A percentile compares a stretch with the other conserved stretches of the same genome.
Conservation (phyloP, 2,888 invertebrate species). For the Eurytoma californica region DNA sequence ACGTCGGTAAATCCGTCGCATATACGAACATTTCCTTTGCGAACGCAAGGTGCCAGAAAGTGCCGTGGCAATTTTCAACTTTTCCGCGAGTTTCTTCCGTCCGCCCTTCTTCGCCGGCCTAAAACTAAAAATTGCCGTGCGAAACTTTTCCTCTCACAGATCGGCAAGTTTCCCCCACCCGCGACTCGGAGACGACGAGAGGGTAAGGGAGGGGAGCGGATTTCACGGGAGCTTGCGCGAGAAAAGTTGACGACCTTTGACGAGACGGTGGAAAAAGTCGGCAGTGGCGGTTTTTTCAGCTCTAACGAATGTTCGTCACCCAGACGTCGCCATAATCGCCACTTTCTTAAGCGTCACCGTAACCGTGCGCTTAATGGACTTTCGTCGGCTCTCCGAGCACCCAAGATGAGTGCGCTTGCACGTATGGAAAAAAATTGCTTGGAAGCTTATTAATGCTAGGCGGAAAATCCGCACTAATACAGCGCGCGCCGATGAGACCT, state of each 20-base stretch:
- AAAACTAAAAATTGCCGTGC: conserved; percentile 47
- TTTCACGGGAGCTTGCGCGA: conserved; percentile 30
- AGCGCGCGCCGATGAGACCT: no score
- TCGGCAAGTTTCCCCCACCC: neutral
- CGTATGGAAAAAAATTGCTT: no score
- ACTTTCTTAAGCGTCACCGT: neutral
- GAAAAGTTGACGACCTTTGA: conserved; percentile 47
- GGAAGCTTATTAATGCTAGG: no score
- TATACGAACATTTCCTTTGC: neutral
- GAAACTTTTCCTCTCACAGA: conserved; percentile 53
- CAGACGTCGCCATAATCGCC: neutral
- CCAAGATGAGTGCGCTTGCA: no score
- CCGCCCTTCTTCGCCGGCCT: conserved; percentile 32
- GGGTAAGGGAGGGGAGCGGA: conserved; percentile 15
- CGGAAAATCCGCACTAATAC: no score
- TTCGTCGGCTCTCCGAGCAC: neutral
- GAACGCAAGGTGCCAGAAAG: conserved; percentile 41
- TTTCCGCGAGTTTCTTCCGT: conserved; percentile 48
- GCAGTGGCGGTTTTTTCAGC: conserved; percentile 9
- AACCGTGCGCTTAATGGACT: neutral
- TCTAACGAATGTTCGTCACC: neutral
- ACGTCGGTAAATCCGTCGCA: neutral
- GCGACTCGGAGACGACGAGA: no score
- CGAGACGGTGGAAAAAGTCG: conserved; percentile 40
- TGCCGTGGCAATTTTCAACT: conserved; percentile 46